Evolutionary conservation across 1,140 invertebrate species (phyloP).

Genomic region (Drosophila nigrodunni): DNA sequence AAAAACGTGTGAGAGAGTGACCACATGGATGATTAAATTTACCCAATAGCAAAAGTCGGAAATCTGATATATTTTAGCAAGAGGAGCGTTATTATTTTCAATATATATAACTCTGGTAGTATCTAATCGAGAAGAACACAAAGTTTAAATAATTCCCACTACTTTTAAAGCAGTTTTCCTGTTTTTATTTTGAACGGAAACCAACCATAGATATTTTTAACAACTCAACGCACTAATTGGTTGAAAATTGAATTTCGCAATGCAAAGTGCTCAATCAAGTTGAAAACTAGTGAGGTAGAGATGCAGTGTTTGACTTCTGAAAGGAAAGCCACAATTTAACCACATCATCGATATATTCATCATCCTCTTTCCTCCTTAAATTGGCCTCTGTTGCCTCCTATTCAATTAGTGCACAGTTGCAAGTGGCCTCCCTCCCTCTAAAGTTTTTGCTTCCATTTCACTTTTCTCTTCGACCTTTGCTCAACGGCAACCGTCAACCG

Average conservation of each 20-base stretch:
- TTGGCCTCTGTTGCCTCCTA: slow-evolving; percentile 14
- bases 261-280: slow-evolving; percentile 16
- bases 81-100: too few species aligned
- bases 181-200: too few species aligned
- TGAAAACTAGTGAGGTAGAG: slow-evolving; percentile 8
- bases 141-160: too few species aligned
- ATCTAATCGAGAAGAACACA: too few species aligned
- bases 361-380: slow-evolving; percentile 4
- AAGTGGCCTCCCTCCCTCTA: slow-evolving; percentile 13
- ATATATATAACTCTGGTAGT: too few species aligned
- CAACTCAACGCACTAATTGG: too few species aligned
- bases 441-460: too few species aligned
- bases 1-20: background rate
- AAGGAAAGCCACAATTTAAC: slow-evolving; percentile 47
- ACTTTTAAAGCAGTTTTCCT: too few species aligned
- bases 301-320: slow-evolving; percentile 51
- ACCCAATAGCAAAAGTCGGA: background rate
- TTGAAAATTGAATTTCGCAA: background rate
- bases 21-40: slow-evolving; percentile 23
- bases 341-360: slow-evolving; percentile 31
- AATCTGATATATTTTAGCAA: too few species aligned
- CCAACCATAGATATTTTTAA: too few species aligned
- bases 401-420: slow-evolving; percentile 61
- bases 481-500: too few species aligned
- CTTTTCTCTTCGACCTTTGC: too few species aligned